Percentiles rank a stretch among this genome's conserved stretches.
Conservation (phyloP, 2,888 invertebrate species). For the Thalpophila matura region DNA sequence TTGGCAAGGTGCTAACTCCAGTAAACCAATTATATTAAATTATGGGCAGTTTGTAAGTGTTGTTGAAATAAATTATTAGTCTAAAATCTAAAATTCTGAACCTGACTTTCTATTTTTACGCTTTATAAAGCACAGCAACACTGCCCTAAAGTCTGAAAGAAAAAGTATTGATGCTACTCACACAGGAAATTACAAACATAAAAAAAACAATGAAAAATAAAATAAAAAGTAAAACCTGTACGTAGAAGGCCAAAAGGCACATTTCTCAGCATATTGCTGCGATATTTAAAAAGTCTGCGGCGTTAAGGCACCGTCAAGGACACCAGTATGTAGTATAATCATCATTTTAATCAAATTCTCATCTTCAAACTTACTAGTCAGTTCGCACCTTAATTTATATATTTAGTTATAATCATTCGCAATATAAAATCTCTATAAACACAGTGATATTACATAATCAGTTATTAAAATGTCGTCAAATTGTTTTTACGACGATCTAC, state of each 20-base stretch:
- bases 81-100: not conserved
- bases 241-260: too few relatives aligned
- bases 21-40: not conserved
- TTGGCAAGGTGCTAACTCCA: too few relatives aligned
- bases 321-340: not conserved
- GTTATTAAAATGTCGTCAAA: not conserved
- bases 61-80: too few relatives aligned
- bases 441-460: conserved; percentile 25
- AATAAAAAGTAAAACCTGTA: too few relatives aligned
- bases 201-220: too few relatives aligned
- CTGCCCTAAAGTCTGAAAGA: not conserved
- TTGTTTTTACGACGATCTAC: conserved; percentile 35
- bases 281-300: too few relatives aligned
- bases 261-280: too few relatives aligned
- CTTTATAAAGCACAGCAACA: not conserved
- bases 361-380: conserved; percentile 40
- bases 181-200: too few relatives aligned
- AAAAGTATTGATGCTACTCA: too few relatives aligned
- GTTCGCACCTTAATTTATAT: conserved; percentile 36
- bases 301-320: too few relatives aligned
- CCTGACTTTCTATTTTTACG: not conserved
- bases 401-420: conserved; percentile 31
- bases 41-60: too few relatives aligned
- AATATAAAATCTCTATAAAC: conserved; percentile 8
- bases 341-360: conserved; percentile 2